phyloP scores from a whole-genome alignment of 2,113 vertebrate species.

The Syngnathus typhle region DNA sequence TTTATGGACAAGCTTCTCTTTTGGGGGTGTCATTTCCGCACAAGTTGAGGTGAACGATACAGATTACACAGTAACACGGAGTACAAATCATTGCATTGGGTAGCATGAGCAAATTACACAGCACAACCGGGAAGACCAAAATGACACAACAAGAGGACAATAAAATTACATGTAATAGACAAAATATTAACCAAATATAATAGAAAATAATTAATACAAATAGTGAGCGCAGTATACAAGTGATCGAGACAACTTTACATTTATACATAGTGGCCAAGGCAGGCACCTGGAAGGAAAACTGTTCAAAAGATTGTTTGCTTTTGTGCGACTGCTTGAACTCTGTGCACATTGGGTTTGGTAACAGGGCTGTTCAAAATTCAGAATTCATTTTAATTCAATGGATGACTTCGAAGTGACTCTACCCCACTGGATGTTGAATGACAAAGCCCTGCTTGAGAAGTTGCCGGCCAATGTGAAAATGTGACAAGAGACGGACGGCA shows the following conservation, averaged over 20 bases:
- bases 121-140: slow-evolving; percentile 66
- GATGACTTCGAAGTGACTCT: no score
- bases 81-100: slow-evolving; percentile 61
- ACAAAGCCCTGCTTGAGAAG: slow-evolving; percentile 14
- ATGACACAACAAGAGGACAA: slow-evolving; percentile 56
- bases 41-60: slow-evolving; percentile 62
- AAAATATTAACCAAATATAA: slow-evolving; percentile 58
- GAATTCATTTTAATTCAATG: no score
- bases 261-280: slow-evolving; percentile 74
- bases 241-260: slow-evolving; percentile 71
- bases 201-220: slow-evolving; percentile 68
- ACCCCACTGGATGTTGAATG: no score
- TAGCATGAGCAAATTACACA: slow-evolving; percentile 61
- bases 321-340: slow-evolving; percentile 58
- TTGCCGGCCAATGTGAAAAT: slow-evolving; percentile 41
- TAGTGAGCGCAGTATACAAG: slow-evolving; percentile 71
- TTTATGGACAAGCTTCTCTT: slow-evolving; percentile 43
- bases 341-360: slow-evolving; percentile 36
- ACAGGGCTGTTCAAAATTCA: no score
- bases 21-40: slow-evolving; percentile 43
- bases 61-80: slow-evolving; percentile 63
- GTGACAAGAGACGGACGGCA: slow-evolving; percentile 40
- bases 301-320: slow-evolving; percentile 52
- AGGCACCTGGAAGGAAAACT: slow-evolving; percentile 70
- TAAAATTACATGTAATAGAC: slow-evolving; percentile 51